Percentiles rank a stretch among this genome's conserved stretches.
These are phyloP conservation scores for Mallateleia sp. DNA, from an alignment of 2,888 invertebrate genomes.

Conservation along the genomic window DNA sequence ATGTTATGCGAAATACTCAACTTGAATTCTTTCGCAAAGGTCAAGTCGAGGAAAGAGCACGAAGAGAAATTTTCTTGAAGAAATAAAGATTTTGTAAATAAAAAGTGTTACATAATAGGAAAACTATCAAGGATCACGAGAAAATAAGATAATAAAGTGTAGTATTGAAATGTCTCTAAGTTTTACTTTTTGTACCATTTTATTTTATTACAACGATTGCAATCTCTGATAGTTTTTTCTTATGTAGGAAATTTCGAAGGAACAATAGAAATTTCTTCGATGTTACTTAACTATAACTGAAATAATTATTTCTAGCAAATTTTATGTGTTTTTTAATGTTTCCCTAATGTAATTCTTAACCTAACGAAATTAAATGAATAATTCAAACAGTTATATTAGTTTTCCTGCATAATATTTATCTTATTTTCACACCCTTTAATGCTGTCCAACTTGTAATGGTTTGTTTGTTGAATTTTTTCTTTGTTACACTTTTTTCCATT, in stretches of 20 bases:
- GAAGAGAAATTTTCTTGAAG: neutral
- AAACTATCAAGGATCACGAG: neutral
- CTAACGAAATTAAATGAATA: too few relatives aligned
- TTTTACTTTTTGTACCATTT: neutral
- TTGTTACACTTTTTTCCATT: neutral
- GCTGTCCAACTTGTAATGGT: too few relatives aligned
- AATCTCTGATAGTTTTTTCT: neutral
- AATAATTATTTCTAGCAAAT: too few relatives aligned
- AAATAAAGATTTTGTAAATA: neutral
- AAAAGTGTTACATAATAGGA: neutral
- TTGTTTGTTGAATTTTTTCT: too few relatives aligned
- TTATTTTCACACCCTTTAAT: too few relatives aligned
- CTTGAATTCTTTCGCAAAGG: neutral
- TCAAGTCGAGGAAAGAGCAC: neutral
- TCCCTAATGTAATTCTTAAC: too few relatives aligned
- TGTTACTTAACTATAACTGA: neutral
- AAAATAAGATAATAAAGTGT: neutral
- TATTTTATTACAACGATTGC: neutral
- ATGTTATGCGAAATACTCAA: too few relatives aligned
- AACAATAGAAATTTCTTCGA: neutral
- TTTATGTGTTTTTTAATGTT: too few relatives aligned
- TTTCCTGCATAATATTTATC: too few relatives aligned
- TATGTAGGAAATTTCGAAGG: neutral
- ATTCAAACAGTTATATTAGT: too few relatives aligned
- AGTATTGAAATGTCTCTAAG: neutral